phyloP scores from a whole-genome alignment of 2,113 vertebrate species.

The Rutilus rutilus region DNA sequence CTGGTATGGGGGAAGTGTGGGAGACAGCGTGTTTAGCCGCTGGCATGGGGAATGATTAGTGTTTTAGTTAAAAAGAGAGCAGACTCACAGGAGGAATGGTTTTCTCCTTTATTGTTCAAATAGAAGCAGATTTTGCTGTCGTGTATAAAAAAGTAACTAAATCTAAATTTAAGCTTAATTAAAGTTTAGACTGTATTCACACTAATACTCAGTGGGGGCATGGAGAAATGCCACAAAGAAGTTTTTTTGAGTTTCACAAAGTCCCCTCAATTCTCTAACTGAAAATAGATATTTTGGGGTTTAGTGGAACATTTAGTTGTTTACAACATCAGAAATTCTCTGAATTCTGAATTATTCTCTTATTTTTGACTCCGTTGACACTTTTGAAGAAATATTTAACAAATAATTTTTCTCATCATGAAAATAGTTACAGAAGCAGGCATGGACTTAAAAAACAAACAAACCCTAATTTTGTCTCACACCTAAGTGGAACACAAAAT shows the following conservation, averaged over 20 bases:
- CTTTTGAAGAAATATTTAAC: no score
- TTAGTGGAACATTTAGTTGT: neutral
- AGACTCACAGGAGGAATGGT: conserved; percentile 45
- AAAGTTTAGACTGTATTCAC: conserved; percentile 13
- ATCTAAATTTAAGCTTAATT: conserved; percentile 50
- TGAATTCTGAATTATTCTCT: neutral
- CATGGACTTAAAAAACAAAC: no score
- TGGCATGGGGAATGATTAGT: conserved; percentile 56
- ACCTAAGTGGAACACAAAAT: no score
- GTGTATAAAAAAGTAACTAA: conserved; percentile 31
- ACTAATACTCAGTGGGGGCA: neutral
- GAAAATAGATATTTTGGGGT: neutral
- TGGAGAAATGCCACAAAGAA: neutral
- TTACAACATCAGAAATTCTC: neutral
- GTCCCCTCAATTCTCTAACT: neutral
- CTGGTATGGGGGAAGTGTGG: conserved; percentile 22
- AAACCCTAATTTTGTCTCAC: no score
- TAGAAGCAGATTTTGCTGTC: conserved; percentile 32
- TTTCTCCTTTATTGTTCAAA: conserved; percentile 47
- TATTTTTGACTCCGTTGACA: no score
- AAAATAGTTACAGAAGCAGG: no score
- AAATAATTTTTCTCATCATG: no score
- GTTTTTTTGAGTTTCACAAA: neutral
- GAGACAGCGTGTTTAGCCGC: conserved; percentile 54
- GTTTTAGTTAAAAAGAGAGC: conserved; percentile 63